Evolutionary conservation across 2,888 invertebrate species (phyloP).

Genomic region (Galerucella calmariensis): DNA sequence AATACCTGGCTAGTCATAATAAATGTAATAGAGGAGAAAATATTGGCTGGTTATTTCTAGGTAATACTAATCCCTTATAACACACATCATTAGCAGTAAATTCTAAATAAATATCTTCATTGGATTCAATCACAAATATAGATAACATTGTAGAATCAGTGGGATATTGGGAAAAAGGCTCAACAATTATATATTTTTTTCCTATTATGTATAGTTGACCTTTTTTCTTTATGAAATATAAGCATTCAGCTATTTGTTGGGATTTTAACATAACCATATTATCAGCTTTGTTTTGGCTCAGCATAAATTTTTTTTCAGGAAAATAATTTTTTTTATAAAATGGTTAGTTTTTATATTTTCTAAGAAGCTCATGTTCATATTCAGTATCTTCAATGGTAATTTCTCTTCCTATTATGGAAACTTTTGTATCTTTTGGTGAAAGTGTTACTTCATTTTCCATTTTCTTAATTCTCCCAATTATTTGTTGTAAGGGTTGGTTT

Average conservation of each 20-base stretch:
- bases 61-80: conserved; percentile 13
- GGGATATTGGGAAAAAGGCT: conserved; percentile 6
- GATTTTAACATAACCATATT: background rate
- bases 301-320: conserved; percentile 1
- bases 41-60: conserved; percentile 6
- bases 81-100: conserved; percentile 3
- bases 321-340: background rate
- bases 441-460: conserved; percentile 25
- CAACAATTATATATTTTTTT: conserved; percentile 6
- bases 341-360: conserved; percentile 2
- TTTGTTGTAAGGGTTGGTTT: conserved; percentile 35
- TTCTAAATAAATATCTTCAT: conserved; percentile 3
- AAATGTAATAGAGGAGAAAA: conserved; percentile 10
- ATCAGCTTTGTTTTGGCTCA: conserved; percentile 1
- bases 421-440: conserved; percentile 4
- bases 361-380: conserved; percentile 4
- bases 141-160: conserved; percentile 11
- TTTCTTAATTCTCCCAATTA: conserved; percentile 29
- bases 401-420: conserved; percentile 4
- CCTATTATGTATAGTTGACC: background rate
- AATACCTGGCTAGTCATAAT: conserved; percentile 3
- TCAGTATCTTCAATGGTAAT: conserved; percentile 4
- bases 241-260: no score
- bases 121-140: conserved; percentile 8
- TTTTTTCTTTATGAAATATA: no score